A percentile compares a stretch with the other conserved stretches of the same genome.
Evolutionary conservation across 1,140 invertebrate genomes (phyloP).

Genomic region (Contarinia nasturtii): DNA sequence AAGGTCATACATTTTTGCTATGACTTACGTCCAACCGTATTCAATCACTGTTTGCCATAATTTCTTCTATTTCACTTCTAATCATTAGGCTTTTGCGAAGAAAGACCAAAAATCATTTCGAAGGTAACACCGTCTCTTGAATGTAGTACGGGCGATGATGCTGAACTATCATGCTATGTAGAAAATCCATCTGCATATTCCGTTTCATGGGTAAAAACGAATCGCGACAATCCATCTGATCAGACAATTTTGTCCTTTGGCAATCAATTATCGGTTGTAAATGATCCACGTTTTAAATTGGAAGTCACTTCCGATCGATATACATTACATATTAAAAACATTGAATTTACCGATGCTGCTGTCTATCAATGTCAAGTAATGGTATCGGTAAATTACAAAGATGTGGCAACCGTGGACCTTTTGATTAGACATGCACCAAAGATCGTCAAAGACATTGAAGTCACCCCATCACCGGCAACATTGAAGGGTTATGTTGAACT

Average conservation of each 20-base stretch:
- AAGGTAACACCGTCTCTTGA: constrained; percentile 62
- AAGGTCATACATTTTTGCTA: too few relatives aligned
- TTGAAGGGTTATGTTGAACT: constrained; percentile 30
- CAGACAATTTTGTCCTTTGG: constrained; percentile 36
- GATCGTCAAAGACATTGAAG: neutral
- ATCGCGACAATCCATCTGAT: constrained; percentile 13
- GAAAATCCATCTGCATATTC: constrained; percentile 54
- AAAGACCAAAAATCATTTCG: constrained; percentile 44
- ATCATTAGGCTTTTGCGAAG: neutral
- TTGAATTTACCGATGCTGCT: constrained; percentile 66
- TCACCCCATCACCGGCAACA: neutral
- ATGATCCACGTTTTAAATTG: neutral
- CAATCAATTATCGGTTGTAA: constrained; percentile 21
- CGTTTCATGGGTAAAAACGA: constrained; percentile 49
- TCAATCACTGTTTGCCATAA: too few relatives aligned
- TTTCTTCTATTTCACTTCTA: neutral
- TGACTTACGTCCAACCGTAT: too few relatives aligned
- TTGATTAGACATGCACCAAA: constrained; percentile 49
- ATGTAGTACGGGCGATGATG: constrained; percentile 56
- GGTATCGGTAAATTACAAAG: constrained; percentile 42
- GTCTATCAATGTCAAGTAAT: constrained; percentile 58
- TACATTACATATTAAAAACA: constrained; percentile 43
- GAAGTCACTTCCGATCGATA: neutral
- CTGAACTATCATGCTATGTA: constrained; percentile 58
- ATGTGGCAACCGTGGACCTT: constrained; percentile 49